Base-by-base conservation (phyloP, 2,888 invertebrate genomes). In the Lasioglossum malachurum region DNA sequence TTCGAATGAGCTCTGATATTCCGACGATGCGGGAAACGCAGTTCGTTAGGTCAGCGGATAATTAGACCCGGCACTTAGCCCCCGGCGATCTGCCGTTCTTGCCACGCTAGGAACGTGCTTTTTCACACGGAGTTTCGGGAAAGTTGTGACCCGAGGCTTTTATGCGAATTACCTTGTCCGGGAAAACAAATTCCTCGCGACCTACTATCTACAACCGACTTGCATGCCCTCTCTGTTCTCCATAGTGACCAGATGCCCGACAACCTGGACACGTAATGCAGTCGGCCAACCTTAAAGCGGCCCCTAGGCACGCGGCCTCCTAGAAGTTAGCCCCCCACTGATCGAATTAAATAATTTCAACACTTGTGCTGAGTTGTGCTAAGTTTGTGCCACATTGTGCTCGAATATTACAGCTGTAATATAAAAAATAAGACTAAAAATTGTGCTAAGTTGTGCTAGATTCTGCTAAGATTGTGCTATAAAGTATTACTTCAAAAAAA, bases 41-140 rank as follows among this genome's bases (percentile, higher is more conserved):
- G 83, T 86, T 87, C 86, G 83, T 87, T 83, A 78, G 80, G 78
- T 87, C 80, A 80, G 53, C 10, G 78, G 80, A 87, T 86, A 87
- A 87, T 87, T 86, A 87, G 83, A 72, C 78, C n/a, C 77, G 53
- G 75, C 72, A 69, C 75, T 78, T 75, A 60, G 78, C 80, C 80
- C 23, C 57, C 23, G 83, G 80, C 80, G 41, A 46, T 75, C 78
- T 41, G 31, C 60, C 38, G 46, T 76, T 78, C 81, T 84, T 84
- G 78, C 49, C 38, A 8, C 71, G n/a, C 46, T 31, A 44, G 78
- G 83, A 49, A 44, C 31, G 44, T 73, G 35, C 73, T 41, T 31
- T 35, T 75, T 35, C 78, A 53, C 82, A 75, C 82, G 78, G 75
- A 84, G 46, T 41, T 75, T 53, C 7, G 38, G 41, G 10, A 46